Evolutionary conservation across 2,888 invertebrate genomes (phyloP), one percentile per base, ranked within the genome.

Genomic region (Phaedon cochleariae): DNA sequence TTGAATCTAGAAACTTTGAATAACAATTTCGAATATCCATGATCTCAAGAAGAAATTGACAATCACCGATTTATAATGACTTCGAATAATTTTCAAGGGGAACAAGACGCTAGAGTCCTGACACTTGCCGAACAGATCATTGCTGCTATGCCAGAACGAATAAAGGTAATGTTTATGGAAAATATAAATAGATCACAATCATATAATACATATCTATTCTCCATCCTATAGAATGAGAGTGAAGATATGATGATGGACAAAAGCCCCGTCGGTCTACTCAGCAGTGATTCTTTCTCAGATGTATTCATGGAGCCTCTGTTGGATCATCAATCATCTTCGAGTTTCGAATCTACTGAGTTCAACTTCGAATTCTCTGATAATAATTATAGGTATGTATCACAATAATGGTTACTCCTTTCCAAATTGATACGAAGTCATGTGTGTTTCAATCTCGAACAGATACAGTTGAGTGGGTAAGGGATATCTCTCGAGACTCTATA

Each of bases 41-140:
- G n/a, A n/a, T n/a, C n/a, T n/a, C n/a, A n/a, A n/a, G n/a, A n/a
- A n/a, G n/a, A n/a, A n/a, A n/a, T n/a, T n/a, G n/a, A n/a, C 7
- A 5, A 26, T 5, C 7, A 26, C 26, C 3, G 7, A 7, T 7
- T 7, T 5, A 26, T 26, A 26, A 26, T 26, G 7, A 5, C 7
- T 26, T 26, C 7, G 26, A 26, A 5, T 26, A 20, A 37, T 49
- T 57, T 64, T 64, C 37, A 55, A 93, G 94, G 95, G 91, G 95
- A 95, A 84, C 94, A 95, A 86, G 94, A 95, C 87, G 94, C 92
- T 77, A 90, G 94, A 80, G 96, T 96, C 71, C 88, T 96, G 79
- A 96, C 96, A 62, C 86, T 98, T 80, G 98, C 98, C 60, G 97
- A 97, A 83, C 97, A 98, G 86, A 98, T 98, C 77, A 98, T 98